A percentile compares a stretch with the other conserved stretches of the same genome.
These are phyloP conservation scores for Sebastes hubbsi DNA, from an alignment of 2,797 vertebrate species.

Conservation along the genomic window DNA sequence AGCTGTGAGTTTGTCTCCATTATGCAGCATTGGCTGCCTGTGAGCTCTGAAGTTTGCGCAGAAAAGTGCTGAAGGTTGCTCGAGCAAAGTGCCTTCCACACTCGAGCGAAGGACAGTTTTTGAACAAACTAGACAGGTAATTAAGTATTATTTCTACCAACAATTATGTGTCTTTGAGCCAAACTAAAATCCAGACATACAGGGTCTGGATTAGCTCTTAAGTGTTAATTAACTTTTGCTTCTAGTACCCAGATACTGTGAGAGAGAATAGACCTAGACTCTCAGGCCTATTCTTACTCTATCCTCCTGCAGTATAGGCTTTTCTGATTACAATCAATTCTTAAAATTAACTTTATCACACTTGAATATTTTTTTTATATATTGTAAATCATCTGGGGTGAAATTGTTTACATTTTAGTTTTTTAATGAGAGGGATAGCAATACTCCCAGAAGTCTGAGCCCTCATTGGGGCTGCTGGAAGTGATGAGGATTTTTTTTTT, in stretches of 20 bases:
- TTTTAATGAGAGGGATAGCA: not conserved
- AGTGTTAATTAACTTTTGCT: conserved; percentile 23
- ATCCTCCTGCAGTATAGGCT: not conserved
- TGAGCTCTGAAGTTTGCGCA: conserved; percentile 16
- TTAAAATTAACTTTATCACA: not conserved
- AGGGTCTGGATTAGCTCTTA: not conserved
- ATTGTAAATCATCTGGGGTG: not conserved
- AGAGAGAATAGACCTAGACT: not conserved
- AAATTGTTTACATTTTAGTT: not conserved
- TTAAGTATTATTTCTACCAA: conserved; percentile 39
- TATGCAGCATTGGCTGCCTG: conserved; percentile 9
- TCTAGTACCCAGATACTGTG: not conserved
- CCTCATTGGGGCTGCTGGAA: not conserved
- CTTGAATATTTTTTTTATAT: not conserved
- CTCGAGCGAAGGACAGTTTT: conserved; percentile 45
- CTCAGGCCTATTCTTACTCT: not conserved
- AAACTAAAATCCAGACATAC: conserved; percentile 39
- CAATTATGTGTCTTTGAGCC: conserved; percentile 30
- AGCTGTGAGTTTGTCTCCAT: conserved; percentile 41
- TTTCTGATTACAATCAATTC: not conserved
- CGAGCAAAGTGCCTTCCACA: conserved; percentile 26
- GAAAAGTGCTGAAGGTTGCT: conserved; percentile 50
- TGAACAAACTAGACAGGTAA: conserved; percentile 44
- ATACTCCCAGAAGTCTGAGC: not conserved
- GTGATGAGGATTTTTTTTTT: not conserved